phyloP scores from a whole-genome alignment of 2,113 vertebrate species.

The Anguilla rostrata region DNA sequence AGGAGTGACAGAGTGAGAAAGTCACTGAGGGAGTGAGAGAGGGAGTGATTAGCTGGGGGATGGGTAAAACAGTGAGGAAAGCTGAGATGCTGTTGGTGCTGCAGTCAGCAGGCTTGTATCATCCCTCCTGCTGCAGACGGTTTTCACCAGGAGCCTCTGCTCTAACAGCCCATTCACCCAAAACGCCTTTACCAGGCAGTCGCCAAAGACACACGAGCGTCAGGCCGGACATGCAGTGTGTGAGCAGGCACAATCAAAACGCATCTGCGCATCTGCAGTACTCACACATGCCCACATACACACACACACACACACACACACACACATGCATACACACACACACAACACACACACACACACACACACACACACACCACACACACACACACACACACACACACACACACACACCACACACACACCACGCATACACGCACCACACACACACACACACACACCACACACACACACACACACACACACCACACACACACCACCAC shows the following conservation, averaged over 20 bases:
- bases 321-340: background rate
- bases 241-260: background rate
- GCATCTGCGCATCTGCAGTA: conserved; percentile 5
- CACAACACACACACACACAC: background rate
- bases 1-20: background rate
- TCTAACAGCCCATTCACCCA: background rate
- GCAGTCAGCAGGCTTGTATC: background rate
- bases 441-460: background rate
- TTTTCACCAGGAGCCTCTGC: background rate
- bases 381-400: background rate
- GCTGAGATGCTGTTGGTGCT: background rate
- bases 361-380: background rate
- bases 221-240: background rate
- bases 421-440: too few relatives aligned
- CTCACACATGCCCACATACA: background rate
- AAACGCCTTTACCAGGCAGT: too few relatives aligned
- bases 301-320: too few relatives aligned
- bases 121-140: background rate
- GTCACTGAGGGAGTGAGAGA: background rate
- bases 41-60: background rate
- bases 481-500: too few relatives aligned
- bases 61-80: too few relatives aligned
- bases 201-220: background rate
- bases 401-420: background rate
- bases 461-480: background rate